These are phyloP conservation scores for Girardinichthys multiradiatus DNA, from an alignment of 2,113 vertebrate species.

Conservation along the genomic window DNA sequence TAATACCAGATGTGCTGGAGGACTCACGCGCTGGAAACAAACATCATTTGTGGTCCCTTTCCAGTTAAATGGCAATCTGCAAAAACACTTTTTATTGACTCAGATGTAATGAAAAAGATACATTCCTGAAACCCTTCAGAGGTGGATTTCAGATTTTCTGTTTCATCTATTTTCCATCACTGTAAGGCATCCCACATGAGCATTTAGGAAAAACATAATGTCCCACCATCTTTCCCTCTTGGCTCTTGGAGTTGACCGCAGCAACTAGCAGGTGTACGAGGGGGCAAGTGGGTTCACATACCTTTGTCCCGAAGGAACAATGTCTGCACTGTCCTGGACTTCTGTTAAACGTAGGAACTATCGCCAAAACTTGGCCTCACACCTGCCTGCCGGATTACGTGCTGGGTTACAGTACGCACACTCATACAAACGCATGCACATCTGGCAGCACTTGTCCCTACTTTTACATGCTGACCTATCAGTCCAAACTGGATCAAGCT, in stretches of 20 bases:
- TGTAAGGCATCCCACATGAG: slow-evolving; percentile 38
- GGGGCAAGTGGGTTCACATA: slow-evolving; percentile 63
- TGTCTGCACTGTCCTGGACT: slow-evolving; percentile 53
- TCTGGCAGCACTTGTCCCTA: slow-evolving; percentile 36
- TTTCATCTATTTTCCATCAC: slow-evolving; percentile 61
- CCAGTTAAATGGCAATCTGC: slow-evolving; percentile 20
- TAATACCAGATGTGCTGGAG: slow-evolving; percentile 13
- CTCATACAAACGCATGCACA: slow-evolving; percentile 28
- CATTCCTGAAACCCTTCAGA: slow-evolving; percentile 43
- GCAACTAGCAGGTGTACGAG: slow-evolving; percentile 69
- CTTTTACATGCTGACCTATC: slow-evolving; percentile 39
- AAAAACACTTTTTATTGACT: slow-evolving; percentile 44
- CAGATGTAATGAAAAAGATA: slow-evolving; percentile 49
- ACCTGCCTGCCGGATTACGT: slow-evolving; percentile 61
- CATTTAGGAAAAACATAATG: slow-evolving; percentile 39
- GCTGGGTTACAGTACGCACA: slow-evolving; percentile 28
- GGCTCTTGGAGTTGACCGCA: slow-evolving; percentile 52
- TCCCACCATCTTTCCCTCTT: slow-evolving; percentile 38
- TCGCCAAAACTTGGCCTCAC: slow-evolving; percentile 54
- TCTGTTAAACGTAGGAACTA: slow-evolving; percentile 50
- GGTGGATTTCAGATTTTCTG: slow-evolving; percentile 51
- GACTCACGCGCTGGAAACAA: slow-evolving; percentile 10
- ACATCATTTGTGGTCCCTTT: slow-evolving; percentile 10
- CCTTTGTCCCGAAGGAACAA: slow-evolving; percentile 71
- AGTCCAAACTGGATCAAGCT: slow-evolving; percentile 29